Percentiles rank a stretch among this genome's conserved stretches.
Evolutionary conservation across 1,140 invertebrate species (phyloP).

Genomic region (Drosophila insularis): DNA sequence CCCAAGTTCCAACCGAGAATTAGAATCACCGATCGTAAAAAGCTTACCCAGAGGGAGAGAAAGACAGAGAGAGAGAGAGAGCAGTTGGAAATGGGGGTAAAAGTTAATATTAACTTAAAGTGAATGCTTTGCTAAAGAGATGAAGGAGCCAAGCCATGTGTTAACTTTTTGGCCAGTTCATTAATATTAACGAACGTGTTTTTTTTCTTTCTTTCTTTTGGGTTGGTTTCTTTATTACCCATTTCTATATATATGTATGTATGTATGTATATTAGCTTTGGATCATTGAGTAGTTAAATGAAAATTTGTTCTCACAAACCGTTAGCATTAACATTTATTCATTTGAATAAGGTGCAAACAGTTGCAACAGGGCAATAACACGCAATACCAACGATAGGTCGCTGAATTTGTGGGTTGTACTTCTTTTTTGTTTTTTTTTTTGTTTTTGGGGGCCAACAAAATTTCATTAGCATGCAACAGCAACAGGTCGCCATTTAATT

Average conservation of each 20-base stretch:
- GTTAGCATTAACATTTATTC: too few species aligned
- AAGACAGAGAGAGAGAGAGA: too few species aligned
- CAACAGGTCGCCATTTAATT: constrained; percentile 72
- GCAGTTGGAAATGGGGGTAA: not conserved
- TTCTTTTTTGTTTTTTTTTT: not conserved
- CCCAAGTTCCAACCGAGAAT: constrained; percentile 25
- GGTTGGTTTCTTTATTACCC: too few species aligned
- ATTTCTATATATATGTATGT: too few species aligned
- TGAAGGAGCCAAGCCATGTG: too few species aligned
- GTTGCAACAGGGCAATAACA: constrained; percentile 43
- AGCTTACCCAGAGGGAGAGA: not conserved
- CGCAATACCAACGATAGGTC: constrained; percentile 70
- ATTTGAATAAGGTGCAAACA: not conserved
- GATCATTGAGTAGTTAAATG: too few species aligned
- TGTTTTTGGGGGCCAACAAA: constrained; percentile 31
- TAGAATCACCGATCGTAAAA: constrained; percentile 68
- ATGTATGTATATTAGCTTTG: too few species aligned
- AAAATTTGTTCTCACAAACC: too few species aligned
- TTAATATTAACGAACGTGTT: not conserved
- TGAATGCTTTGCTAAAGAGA: not conserved
- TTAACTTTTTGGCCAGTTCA: not conserved
- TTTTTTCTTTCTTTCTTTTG: not conserved
- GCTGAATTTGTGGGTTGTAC: constrained; percentile 22
- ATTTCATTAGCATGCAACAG: constrained; percentile 61
- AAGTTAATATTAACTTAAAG: not conserved